Base-by-base conservation (phyloP, 2,797 vertebrate species). In the Myripristis murdjan region DNA sequence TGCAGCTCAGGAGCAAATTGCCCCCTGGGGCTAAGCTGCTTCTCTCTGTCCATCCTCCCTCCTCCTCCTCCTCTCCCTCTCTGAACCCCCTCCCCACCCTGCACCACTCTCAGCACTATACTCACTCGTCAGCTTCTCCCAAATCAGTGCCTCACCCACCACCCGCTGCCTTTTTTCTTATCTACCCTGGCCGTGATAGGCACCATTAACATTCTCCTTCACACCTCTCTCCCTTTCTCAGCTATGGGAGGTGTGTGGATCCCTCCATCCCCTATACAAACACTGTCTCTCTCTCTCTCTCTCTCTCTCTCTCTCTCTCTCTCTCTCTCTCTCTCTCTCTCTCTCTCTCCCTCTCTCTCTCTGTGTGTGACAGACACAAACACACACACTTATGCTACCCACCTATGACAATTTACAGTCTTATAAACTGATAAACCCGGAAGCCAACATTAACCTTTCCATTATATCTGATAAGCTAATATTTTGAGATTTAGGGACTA, bases 181-280 rank as follows among this genome's bases (percentile, higher is more conserved):
- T 89, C 83, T 59, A 46, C 69, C 37, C 53, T 55, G 20, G 53
- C 59, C 68, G 74, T 86, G 84, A 87, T 77, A 87, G 78, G 72
- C 62, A 44, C 59, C 83, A 81, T 84, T 85, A 84, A 88, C 83
- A 80, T 73, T 79, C 78, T 64, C 75, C 71, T 59, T 81, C 83
- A 81, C 86, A 79, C 79, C 67, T 67, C 65, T 41, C 2, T 51
- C 31, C 20, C 41, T 57, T 69, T 79, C 35, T 60, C 52, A 51
- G 54, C 33, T 43, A 33, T 58, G 64, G 61, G 18, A 43, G 53
- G 15, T 11, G n/a, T n/a, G n/a, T n/a, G n/a, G n/a, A n/a, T n/a
- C n/a, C n/a, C n/a, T n/a, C n/a, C n/a, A n/a, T n/a, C n/a, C n/a
- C n/a, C n/a, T n/a, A n/a, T n/a, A n/a, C n/a, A n/a, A n/a, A n/a